Conservation (phyloP, 2,888 invertebrate genomes). For the Nemapogon koenigi region DNA sequence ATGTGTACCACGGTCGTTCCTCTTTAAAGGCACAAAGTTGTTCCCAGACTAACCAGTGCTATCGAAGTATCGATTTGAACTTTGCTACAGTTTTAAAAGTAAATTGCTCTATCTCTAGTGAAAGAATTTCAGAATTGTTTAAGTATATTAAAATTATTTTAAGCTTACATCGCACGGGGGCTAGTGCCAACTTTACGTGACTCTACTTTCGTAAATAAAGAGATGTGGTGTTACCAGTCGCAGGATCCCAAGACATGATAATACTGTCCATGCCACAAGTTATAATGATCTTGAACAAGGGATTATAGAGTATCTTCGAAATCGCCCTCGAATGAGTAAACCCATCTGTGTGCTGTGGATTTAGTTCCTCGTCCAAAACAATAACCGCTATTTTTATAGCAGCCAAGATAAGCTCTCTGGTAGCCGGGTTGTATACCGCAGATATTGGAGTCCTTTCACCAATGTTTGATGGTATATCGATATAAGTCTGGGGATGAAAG, state of each 20-base stretch:
- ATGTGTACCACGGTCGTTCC: too few relatives aligned
- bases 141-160: background rate
- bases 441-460: constrained; percentile 67
- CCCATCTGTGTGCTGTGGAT: constrained; percentile 74
- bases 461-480: constrained; percentile 67
- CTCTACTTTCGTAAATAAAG: background rate
- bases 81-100: too few relatives aligned
- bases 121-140: background rate
- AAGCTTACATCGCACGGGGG: background rate
- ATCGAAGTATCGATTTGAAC: too few relatives aligned
- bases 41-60: too few relatives aligned
- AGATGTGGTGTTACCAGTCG: constrained; percentile 56
- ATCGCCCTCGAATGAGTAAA: constrained; percentile 74
- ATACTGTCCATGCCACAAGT: constrained; percentile 81
- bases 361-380: constrained; percentile 69
- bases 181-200: background rate
- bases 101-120: background rate
- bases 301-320: constrained; percentile 77
- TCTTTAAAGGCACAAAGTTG: too few relatives aligned
- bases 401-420: constrained; percentile 71
- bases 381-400: constrained; percentile 70
- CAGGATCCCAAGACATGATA: constrained; percentile 84
- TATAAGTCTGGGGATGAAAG: constrained; percentile 65
- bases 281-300: constrained; percentile 75
- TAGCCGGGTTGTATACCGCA: constrained; percentile 69